Percentiles rank a stretch among this genome's conserved stretches.
phyloP scores from a whole-genome alignment of 2,888 invertebrate species.

The Euproctis similis region DNA sequence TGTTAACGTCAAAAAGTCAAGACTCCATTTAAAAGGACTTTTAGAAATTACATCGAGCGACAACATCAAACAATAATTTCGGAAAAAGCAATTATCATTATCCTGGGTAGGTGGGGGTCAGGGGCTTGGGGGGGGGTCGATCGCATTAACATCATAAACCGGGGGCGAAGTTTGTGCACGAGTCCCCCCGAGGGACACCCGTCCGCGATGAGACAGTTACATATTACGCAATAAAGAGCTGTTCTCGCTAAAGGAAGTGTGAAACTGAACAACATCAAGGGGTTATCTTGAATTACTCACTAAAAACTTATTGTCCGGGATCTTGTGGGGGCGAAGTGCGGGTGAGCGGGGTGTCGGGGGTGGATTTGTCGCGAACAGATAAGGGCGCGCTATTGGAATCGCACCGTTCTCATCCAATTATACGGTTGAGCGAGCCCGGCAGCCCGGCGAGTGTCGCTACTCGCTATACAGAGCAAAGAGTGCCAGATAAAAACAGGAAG shows the following conservation, averaged over 20 bases:
- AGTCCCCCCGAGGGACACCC: constrained; percentile 64
- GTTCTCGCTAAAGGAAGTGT: constrained; percentile 77
- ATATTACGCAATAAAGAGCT: constrained; percentile 76
- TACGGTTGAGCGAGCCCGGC: constrained; percentile 72
- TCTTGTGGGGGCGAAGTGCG: constrained; percentile 30
- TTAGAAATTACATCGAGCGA: constrained; percentile 56
- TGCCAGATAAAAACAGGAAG: constrained; percentile 65
- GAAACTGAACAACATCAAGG: constrained; percentile 76
- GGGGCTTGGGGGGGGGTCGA: no score
- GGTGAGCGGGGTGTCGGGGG: constrained; percentile 38
- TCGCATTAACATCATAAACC: constrained; percentile 74
- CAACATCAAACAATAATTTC: constrained; percentile 75
- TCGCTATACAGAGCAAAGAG: no score
- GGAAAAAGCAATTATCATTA: constrained; percentile 75
- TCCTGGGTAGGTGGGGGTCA: constrained; percentile 67
- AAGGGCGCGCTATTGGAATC: constrained; percentile 75
- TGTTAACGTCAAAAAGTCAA: constrained; percentile 50
- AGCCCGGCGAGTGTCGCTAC: constrained; percentile 37
- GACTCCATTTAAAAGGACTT: constrained; percentile 47
- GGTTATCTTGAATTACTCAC: constrained; percentile 77
- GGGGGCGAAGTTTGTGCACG: constrained; percentile 63
- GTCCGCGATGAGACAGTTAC: constrained; percentile 71
- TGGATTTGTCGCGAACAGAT: constrained; percentile 73
- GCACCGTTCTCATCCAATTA: constrained; percentile 76
- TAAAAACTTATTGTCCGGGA: constrained; percentile 73